Evolutionary conservation across 2,888 invertebrate genomes (phyloP).

Genomic region (Syritta pipiens): DNA sequence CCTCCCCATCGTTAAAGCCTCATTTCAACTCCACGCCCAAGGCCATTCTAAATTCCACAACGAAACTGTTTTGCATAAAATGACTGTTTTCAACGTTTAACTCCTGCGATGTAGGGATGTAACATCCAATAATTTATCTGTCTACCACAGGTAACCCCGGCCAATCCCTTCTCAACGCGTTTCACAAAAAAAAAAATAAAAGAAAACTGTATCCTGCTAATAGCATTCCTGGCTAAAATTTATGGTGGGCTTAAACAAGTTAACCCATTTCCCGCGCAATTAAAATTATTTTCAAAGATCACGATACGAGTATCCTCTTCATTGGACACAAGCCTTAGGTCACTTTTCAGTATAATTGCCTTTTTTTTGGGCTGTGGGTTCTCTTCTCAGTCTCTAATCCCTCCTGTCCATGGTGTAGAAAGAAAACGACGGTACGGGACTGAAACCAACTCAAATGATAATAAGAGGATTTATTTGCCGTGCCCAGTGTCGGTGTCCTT

Average conservation of each 20-base stretch:
- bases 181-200: neutral
- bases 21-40: neutral
- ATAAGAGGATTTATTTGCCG: constrained; percentile 49
- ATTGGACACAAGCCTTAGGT: constrained; percentile 12
- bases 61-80: constrained; percentile 3
- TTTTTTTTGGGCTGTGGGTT: constrained; percentile 2
- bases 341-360: constrained; percentile 33
- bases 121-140: constrained; percentile 30
- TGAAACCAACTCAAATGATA: constrained; percentile 37
- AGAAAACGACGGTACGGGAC: too few relatives aligned
- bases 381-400: neutral
- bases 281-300: constrained; percentile 11
- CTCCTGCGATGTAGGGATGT: too few relatives aligned
- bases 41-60: neutral
- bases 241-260: neutral
- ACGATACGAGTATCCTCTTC: constrained; percentile 7
- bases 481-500: constrained; percentile 8
- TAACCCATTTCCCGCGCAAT: constrained; percentile 11
- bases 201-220: neutral
- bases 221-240: neutral
- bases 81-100: neutral
- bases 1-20: too few relatives aligned
- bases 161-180: constrained; percentile 22
- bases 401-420: neutral
- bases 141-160: constrained; percentile 19